These are phyloP conservation scores for Micromys minutus DNA, from an alignment of 2,113 vertebrate genomes.

Conservation along the genomic window DNA sequence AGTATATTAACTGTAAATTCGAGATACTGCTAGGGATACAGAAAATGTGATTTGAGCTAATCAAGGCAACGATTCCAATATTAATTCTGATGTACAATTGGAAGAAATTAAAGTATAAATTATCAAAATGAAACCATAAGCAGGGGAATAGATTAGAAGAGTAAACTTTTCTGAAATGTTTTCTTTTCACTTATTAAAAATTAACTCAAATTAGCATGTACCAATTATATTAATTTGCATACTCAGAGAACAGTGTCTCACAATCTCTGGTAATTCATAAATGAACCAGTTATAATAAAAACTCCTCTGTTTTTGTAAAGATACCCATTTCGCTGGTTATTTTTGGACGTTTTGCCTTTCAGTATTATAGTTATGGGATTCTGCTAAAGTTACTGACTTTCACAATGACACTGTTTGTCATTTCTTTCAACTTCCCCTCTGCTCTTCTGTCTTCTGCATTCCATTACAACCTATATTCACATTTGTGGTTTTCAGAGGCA, in stretches of 20 bases:
- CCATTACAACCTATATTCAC: constrained; percentile 18
- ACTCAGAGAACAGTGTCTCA: neutral
- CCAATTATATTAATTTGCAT: neutral
- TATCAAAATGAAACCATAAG: neutral
- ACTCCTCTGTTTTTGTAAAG: neutral
- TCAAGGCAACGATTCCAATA: neutral
- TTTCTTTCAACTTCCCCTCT: neutral
- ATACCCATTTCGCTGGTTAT: neutral
- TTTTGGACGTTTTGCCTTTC: neutral
- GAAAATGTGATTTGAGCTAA: neutral
- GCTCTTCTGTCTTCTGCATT: neutral
- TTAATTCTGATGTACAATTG: neutral
- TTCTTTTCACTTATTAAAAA: neutral
- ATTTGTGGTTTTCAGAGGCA: constrained; percentile 51
- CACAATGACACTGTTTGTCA: neutral
- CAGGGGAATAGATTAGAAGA: neutral
- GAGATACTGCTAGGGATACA: neutral
- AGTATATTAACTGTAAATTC: neutral
- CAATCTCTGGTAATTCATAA: neutral
- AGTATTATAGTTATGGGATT: neutral
- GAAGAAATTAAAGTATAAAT: neutral
- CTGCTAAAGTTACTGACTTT: neutral
- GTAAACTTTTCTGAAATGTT: neutral
- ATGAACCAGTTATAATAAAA: neutral
- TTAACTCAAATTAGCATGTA: neutral